phyloP scores from a whole-genome alignment of 1,140 invertebrate genomes.

The Ceratosolen solmsi region DNA sequence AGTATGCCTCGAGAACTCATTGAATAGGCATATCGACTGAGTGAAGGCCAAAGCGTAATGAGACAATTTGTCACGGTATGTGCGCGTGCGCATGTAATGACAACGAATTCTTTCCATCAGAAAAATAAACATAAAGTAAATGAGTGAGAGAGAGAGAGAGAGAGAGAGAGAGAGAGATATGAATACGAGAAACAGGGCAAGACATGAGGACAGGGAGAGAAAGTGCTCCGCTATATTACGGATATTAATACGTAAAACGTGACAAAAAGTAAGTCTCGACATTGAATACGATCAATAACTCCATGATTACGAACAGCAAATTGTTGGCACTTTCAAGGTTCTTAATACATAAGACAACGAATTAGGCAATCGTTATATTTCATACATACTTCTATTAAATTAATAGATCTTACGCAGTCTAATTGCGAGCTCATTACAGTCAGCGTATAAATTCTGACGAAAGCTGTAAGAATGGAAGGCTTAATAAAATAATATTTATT shows the following conservation, averaged over 20 bases:
- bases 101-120: background rate
- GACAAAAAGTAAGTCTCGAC: background rate
- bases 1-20: background rate
- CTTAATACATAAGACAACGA: background rate
- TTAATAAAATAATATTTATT: too few species aligned
- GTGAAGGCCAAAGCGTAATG: background rate
- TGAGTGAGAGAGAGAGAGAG: background rate
- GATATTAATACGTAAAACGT: background rate
- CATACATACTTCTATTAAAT: background rate
- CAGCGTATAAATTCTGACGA: too few species aligned
- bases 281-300: background rate
- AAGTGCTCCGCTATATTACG: background rate
- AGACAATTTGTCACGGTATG: constrained; percentile 32
- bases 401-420: background rate
- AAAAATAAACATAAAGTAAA: constrained; percentile 23
- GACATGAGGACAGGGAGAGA: background rate
- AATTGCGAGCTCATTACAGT: too few species aligned
- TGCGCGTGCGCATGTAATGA: background rate
- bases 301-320: background rate
- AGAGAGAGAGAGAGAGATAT: background rate
- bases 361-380: background rate
- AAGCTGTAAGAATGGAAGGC: too few species aligned
- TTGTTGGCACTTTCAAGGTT: background rate
- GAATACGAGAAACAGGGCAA: too few species aligned
- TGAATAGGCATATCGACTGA: constrained; percentile 5